A percentile compares a stretch with the other conserved stretches of the same genome.
Evolutionary conservation across 2,888 invertebrate species (phyloP).

Genomic region (Diaprepes abbreviatus): DNA sequence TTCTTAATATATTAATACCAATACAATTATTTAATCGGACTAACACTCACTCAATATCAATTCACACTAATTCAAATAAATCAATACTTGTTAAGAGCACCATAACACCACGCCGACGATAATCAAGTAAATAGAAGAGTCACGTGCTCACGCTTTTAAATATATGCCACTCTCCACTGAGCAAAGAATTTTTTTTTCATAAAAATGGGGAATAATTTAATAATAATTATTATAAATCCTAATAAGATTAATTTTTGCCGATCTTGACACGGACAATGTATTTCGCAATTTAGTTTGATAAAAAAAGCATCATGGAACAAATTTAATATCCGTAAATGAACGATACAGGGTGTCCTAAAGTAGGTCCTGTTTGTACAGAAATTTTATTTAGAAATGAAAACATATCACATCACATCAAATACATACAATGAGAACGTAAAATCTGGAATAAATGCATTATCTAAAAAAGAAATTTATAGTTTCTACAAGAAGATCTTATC

Average conservation of each 20-base stretch:
- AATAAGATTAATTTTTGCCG: slow-evolving; percentile 21
- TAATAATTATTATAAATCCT: slow-evolving; percentile 21
- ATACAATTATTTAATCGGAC: too few relatives aligned
- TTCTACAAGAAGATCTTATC: too few relatives aligned
- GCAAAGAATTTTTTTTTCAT: slow-evolving; percentile 21
- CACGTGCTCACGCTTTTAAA: slow-evolving; percentile 21
- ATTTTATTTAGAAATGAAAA: too few relatives aligned
- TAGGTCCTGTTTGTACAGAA: too few relatives aligned
- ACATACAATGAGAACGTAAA: too few relatives aligned
- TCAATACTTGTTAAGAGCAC: slow-evolving; percentile 1
- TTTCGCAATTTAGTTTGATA: slow-evolving; percentile 16
- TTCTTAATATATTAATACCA: too few relatives aligned
- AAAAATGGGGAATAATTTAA: slow-evolving; percentile 30
- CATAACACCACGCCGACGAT: not conserved
- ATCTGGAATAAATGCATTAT: too few relatives aligned
- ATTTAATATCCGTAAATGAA: slow-evolving; percentile 24
- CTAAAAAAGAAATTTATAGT: too few relatives aligned
- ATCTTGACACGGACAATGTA: slow-evolving; percentile 25
- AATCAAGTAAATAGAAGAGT: slow-evolving; percentile 9
- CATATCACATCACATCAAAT: too few relatives aligned
- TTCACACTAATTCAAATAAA: slow-evolving; percentile 2
- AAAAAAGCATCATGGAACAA: slow-evolving; percentile 17
- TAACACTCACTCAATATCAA: not conserved
- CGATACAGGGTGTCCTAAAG: not conserved
- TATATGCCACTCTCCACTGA: slow-evolving; percentile 27